Evolutionary conservation across 1,140 invertebrate genomes (phyloP).

Genomic region (Littorina saxatilis): DNA sequence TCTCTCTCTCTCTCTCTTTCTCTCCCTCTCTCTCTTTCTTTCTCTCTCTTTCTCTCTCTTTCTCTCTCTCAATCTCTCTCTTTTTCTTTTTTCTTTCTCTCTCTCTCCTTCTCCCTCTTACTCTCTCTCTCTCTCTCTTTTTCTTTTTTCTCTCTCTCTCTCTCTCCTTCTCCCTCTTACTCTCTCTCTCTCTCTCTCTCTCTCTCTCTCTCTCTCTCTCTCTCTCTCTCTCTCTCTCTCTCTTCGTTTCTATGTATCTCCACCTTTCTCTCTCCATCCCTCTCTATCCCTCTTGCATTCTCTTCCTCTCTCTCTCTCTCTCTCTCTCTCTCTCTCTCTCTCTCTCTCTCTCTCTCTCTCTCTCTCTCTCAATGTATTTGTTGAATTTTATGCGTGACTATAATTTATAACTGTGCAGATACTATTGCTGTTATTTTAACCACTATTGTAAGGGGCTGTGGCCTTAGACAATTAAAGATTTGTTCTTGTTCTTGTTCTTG

Average conservation of each 20-base stretch:
- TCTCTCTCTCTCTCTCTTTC: background rate
- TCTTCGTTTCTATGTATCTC: background rate
- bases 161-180: background rate
- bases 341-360: background rate
- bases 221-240: background rate
- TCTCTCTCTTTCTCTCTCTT: background rate
- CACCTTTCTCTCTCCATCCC: no score
- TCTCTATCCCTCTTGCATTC: no score
- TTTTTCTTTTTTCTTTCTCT: background rate
- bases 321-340: background rate
- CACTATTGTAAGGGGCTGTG: no score
- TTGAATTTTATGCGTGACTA: no score
- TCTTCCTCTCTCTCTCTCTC: no score
- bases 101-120: background rate
- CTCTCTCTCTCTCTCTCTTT: background rate
- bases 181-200: slow-evolving; percentile 12
- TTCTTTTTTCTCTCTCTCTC: background rate
- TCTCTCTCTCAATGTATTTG: no score
- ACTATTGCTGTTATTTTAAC: no score
- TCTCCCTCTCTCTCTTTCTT: background rate
- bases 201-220: slow-evolving; percentile 17
- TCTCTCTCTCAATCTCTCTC: background rate
- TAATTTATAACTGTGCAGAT: no score
- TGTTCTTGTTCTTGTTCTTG: background rate
- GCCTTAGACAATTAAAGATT: no score